Percentiles rank a stretch among this genome's conserved stretches.
Conservation (phyloP, 2,888 invertebrate genomes). For the Erebia palarica region DNA sequence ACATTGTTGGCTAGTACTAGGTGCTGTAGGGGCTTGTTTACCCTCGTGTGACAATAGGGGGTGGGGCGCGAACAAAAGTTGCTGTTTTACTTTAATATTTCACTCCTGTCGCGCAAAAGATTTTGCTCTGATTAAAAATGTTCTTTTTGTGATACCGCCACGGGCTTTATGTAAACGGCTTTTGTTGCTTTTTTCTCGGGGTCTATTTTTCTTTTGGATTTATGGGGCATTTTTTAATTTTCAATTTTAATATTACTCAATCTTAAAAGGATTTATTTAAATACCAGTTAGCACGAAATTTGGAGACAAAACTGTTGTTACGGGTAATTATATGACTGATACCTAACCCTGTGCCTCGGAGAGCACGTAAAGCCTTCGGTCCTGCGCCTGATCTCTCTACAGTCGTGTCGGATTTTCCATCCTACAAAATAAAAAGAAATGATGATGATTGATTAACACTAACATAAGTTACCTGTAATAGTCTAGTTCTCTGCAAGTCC, state of each 20-base stretch:
- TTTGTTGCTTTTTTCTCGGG: conserved; percentile 36
- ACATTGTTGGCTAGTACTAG: conserved; percentile 47
- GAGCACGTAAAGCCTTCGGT: too few species aligned
- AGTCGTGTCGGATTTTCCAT: too few species aligned
- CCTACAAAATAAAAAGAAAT: too few species aligned
- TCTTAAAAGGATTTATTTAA: background rate
- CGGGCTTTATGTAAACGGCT: conserved; percentile 42
- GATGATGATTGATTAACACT: too few species aligned
- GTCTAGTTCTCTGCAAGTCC: too few species aligned
- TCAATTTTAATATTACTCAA: conserved; percentile 7
- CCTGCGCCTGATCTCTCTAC: too few species aligned
- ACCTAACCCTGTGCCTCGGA: too few species aligned
- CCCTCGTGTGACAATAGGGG: conserved; percentile 53
- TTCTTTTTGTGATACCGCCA: conserved; percentile 48
- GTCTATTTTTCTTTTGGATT: conserved; percentile 14
- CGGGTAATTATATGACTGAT: too few species aligned
- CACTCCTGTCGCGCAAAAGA: conserved; percentile 65
- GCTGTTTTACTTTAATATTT: conserved; percentile 74
- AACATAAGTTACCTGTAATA: too few species aligned
- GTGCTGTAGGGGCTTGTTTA: conserved; percentile 36
- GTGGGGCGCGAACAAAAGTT: conserved; percentile 57
- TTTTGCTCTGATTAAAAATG: conserved; percentile 65
- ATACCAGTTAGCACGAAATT: too few species aligned
- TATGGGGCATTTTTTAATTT: conserved; percentile 22
- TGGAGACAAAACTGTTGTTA: too few species aligned